Conservation (phyloP, 64 coral and sea anemone genomes). For the Pocillopora verrucosa region DNA sequence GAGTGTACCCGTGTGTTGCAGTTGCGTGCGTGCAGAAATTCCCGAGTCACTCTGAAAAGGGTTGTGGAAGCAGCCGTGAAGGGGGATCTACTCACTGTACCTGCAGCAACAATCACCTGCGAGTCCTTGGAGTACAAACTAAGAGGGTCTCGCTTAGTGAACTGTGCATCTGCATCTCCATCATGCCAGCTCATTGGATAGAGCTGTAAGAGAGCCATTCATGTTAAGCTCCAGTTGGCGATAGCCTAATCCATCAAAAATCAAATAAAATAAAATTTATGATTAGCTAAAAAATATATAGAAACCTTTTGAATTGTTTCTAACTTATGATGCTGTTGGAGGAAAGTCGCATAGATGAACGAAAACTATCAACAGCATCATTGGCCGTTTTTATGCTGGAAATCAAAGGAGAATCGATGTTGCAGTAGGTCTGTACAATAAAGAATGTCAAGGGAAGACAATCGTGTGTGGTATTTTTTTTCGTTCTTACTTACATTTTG, state of each 20-base stretch:
- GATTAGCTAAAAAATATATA: too few relatives aligned
- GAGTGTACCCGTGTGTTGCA: background rate
- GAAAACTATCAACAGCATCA: too few relatives aligned
- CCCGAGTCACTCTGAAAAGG: background rate
- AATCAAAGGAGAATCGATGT: too few relatives aligned
- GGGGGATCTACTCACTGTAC: background rate
- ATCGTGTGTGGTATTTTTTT: too few relatives aligned
- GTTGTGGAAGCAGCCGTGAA: background rate
- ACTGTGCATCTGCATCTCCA: background rate
- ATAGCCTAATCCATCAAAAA: background rate
- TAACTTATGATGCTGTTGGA: too few relatives aligned
- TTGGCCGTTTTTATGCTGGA: too few relatives aligned
- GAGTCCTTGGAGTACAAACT: conserved; percentile 12
- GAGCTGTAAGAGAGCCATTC: background rate
- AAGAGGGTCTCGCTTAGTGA: background rate
- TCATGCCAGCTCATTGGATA: background rate
- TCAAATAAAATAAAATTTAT: background rate
- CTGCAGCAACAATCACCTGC: background rate
- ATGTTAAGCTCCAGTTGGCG: background rate
- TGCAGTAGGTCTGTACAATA: too few relatives aligned
- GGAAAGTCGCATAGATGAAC: too few relatives aligned
- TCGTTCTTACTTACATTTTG: too few relatives aligned
- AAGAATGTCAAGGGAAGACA: too few relatives aligned
- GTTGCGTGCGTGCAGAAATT: background rate
- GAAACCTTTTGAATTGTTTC: too few relatives aligned